phyloP scores from a whole-genome alignment of 2,113 vertebrate species.

The Pseudonaja textilis region DNA sequence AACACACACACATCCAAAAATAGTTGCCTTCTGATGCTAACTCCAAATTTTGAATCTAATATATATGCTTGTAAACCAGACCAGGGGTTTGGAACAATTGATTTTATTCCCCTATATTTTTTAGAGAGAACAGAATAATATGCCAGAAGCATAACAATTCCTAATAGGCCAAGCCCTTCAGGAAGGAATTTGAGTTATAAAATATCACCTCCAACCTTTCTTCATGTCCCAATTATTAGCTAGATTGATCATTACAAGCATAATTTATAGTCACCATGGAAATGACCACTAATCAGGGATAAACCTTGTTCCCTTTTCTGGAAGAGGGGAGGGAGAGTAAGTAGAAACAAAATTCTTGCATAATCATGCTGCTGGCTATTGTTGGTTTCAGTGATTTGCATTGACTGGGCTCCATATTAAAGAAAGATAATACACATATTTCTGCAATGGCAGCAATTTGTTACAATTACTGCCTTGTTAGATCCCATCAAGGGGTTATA shows the following conservation, averaged over 20 bases:
- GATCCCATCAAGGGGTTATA: slow-evolving; percentile 14
- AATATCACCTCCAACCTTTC: background rate
- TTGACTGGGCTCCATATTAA: slow-evolving; percentile 63
- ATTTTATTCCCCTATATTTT: background rate
- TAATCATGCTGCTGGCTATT: slow-evolving; percentile 65
- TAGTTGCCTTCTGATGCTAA: slow-evolving; percentile 56
- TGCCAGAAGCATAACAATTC: background rate
- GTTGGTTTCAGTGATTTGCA: slow-evolving; percentile 67
- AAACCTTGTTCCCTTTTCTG: slow-evolving; percentile 43
- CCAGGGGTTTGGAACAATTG: slow-evolving; percentile 60
- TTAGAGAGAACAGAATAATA: background rate
- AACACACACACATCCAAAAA: slow-evolving; percentile 69
- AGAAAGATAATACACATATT: slow-evolving; percentile 38
- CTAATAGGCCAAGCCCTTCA: background rate
- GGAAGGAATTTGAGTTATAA: slow-evolving; percentile 35
- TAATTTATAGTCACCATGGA: slow-evolving; percentile 34
- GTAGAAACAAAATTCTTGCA: slow-evolving; percentile 56
- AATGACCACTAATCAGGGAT: slow-evolving; percentile 15
- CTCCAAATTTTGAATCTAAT: slow-evolving; percentile 65
- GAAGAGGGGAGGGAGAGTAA: slow-evolving; percentile 54
- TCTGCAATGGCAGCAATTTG: slow-evolving; percentile 37
- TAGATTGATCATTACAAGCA: slow-evolving; percentile 66
- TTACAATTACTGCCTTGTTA: slow-evolving; percentile 6
- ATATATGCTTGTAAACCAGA: slow-evolving; percentile 65
- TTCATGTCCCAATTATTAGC: slow-evolving; percentile 18